Evolutionary conservation across 2,113 vertebrate genomes (phyloP), one percentile per base, ranked within the genome.

Genomic region (Pollachius pollachius): DNA sequence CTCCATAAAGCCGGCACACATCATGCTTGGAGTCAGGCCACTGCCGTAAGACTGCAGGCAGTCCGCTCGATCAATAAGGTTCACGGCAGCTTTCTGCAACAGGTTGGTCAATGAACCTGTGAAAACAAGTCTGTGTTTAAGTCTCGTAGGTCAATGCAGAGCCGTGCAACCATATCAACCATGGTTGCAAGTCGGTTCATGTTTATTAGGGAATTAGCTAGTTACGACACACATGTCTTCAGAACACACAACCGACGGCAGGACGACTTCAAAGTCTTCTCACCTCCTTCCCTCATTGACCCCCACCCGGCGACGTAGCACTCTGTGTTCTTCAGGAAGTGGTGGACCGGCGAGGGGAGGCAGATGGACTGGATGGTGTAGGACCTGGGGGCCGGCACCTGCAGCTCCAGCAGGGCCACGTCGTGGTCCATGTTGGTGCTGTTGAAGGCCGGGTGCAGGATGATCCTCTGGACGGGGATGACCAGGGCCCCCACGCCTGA

Each of bases 281-380:
- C 66, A 93, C 92, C 93, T 70, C 92, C 90, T 68, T 92, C 91
- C 62, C 77, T 87, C 73, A 84, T 90, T 1, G 95, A 94, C 1
- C 97, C 97, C 97, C 97, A 99, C 75, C 97, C 97, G 1, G 93
- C 92, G 83, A 99, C 95, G 88, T 94, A 93, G 75, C 97, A 99
- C 80, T 90, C 94, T 0, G 90, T 76, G 4, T 87, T 92, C 18
- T 91, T 89, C 0, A 73, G 74, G 74, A 97, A 94, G 83, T 69
- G 7, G n/a, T 95, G 95, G 1, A 85, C 85, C 0, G 81, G 80
- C 8, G 94, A 94, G 0, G 96, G 97, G 12, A 98, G 92, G 79
- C 97, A 98, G 62, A 94, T 91, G 0, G 95, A 89, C 84, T 88
- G 94, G 86, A 98, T 92, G 73, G 93, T 90, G 85, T 77, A 92